These are phyloP conservation scores for Panagrolaimus sp. DNA, from an alignment of 1,140 invertebrate genomes.

Conservation along the genomic window DNA sequence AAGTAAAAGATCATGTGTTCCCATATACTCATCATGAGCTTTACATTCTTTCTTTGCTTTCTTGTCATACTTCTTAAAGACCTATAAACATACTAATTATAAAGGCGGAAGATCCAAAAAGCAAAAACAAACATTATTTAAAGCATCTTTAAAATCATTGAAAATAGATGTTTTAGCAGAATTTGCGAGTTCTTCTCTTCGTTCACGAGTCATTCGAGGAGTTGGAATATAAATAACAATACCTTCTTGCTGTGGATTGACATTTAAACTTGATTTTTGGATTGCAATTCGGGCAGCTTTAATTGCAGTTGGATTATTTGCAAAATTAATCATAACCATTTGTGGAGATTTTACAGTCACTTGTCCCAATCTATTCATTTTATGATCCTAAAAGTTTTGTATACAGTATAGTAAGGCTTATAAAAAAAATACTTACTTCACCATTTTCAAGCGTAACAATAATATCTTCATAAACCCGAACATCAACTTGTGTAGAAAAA, in stretches of 20 bases:
- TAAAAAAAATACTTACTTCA: slow-evolving; percentile 31
- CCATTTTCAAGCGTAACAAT: slow-evolving; percentile 45
- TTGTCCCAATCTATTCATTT: slow-evolving; percentile 43
- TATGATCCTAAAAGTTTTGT: slow-evolving; percentile 36
- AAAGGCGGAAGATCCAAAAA: slow-evolving; percentile 1
- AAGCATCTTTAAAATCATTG: slow-evolving; percentile 49
- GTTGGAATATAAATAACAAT: slow-evolving; percentile 41
- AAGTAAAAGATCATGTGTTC: slow-evolving; percentile 29
- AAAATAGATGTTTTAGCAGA: slow-evolving; percentile 36
- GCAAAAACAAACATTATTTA: slow-evolving; percentile 40
- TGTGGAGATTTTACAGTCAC: slow-evolving; percentile 45
- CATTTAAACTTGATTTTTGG: slow-evolving; percentile 36
- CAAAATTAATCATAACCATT: slow-evolving; percentile 52
- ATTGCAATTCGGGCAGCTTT: slow-evolving; percentile 44
- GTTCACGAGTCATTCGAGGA: slow-evolving; percentile 50
- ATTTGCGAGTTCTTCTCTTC: slow-evolving; percentile 40
- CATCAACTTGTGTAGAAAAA: slow-evolving; percentile 48
- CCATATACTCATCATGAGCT: slow-evolving; percentile 18
- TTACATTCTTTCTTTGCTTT: slow-evolving; percentile 32
- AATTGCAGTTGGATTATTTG: slow-evolving; percentile 48
- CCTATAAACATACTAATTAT: slow-evolving; percentile 20
- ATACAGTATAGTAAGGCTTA: too few species aligned
- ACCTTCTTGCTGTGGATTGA: slow-evolving; percentile 56
- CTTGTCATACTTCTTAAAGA: slow-evolving; percentile 36
- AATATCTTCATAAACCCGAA: slow-evolving; percentile 46